phyloP scores from a whole-genome alignment of 64 coral and sea anemone genomes.

The Porites lutea region DNA sequence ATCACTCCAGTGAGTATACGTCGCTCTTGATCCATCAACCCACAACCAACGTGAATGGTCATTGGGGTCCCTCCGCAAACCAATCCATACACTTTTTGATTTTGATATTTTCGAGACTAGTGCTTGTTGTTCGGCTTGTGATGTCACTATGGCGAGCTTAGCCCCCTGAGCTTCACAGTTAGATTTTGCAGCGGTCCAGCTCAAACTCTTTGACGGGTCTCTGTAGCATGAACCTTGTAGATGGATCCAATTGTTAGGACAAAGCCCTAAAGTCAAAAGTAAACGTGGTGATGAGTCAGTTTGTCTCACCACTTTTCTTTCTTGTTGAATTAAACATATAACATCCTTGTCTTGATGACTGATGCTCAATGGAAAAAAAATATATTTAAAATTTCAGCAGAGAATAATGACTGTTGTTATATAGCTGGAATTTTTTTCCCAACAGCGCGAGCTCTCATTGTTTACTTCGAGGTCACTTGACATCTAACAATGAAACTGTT shows the following conservation, averaged over 20 bases:
- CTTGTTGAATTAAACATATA: no score
- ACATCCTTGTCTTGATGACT: no score
- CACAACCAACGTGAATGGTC: background rate
- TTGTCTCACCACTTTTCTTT: no score
- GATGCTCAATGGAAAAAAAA: no score
- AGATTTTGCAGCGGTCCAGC: slow-evolving; percentile 7
- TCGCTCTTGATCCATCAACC: background rate
- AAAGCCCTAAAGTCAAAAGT: background rate
- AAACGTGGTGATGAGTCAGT: no score
- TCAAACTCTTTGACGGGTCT: background rate
- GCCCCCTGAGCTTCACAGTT: background rate
- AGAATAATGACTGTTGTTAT: no score
- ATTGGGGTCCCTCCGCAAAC: background rate
- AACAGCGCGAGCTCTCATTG: no score
- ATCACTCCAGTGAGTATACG: background rate
- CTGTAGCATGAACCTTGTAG: background rate
- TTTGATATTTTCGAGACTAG: background rate
- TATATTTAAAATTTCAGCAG: no score
- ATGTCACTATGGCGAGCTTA: background rate
- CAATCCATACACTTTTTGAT: background rate
- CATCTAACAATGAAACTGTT: no score
- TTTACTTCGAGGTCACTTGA: no score
- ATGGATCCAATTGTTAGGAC: background rate
- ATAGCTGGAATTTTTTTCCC: no score
- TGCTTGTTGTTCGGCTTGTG: background rate